phyloP scores from a whole-genome alignment of 2,113 vertebrate genomes.

The Chauna torquata region DNA sequence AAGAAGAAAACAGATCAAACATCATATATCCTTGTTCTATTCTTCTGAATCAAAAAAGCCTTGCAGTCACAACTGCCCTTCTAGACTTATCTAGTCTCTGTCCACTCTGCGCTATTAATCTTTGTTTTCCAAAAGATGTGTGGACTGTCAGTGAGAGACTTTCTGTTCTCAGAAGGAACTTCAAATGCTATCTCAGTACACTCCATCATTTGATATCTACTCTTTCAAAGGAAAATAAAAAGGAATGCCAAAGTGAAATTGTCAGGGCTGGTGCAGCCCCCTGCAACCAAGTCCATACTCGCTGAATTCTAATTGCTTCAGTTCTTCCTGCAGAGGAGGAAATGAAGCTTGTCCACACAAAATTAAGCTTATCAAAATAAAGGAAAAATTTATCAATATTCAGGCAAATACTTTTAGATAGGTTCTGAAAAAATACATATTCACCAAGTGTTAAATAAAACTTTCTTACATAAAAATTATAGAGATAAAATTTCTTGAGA shows the following conservation, averaged over 20 bases:
- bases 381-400: neutral
- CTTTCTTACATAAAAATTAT: neutral
- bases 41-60: neutral
- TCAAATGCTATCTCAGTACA: neutral
- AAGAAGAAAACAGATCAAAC: neutral
- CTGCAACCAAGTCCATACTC: accelerated
- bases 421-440: neutral
- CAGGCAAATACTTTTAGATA: neutral
- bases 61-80: neutral
- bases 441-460: neutral
- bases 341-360: neutral
- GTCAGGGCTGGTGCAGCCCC: neutral
- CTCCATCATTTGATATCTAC: neutral
- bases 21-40: neutral
- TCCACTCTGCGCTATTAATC: neutral
- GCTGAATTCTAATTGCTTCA: neutral
- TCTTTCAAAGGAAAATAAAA: neutral
- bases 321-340: neutral
- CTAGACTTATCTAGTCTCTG: neutral
- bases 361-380: neutral
- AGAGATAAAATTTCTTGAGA: neutral
- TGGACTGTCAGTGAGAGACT: neutral
- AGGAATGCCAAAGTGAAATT: neutral
- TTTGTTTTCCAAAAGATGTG: neutral
- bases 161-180: neutral